phyloP scores from a whole-genome alignment of 2,113 vertebrate genomes.

The Candoia aspera region DNA sequence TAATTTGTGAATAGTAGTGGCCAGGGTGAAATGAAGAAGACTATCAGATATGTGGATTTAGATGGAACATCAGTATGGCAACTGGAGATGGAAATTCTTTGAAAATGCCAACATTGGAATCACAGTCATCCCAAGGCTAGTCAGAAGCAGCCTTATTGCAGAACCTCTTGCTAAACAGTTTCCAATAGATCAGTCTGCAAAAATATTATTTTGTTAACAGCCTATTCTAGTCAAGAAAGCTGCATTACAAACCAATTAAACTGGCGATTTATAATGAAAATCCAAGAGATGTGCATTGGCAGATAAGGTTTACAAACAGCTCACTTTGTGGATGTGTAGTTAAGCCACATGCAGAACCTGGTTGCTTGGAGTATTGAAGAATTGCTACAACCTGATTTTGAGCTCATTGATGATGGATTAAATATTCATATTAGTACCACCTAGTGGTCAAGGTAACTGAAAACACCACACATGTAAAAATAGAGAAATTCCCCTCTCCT shows the following conservation, averaged over 20 bases:
- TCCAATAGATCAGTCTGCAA: background rate
- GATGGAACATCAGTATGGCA: background rate
- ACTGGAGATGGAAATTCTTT: background rate
- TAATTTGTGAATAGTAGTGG: too few relatives aligned
- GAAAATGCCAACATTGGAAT: background rate
- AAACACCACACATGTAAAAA: too few relatives aligned
- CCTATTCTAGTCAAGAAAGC: background rate
- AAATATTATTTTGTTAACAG: background rate
- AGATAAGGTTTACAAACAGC: background rate
- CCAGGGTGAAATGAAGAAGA: too few relatives aligned
- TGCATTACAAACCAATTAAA: background rate
- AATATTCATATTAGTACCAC: too few relatives aligned
- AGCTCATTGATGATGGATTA: too few relatives aligned
- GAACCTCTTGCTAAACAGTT: background rate
- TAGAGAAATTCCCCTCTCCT: too few relatives aligned
- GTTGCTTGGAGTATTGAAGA: too few relatives aligned
- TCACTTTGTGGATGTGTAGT: background rate
- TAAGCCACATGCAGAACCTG: too few relatives aligned
- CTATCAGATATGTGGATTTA: background rate
- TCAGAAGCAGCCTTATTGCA: background rate
- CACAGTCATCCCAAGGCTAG: background rate
- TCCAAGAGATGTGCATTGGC: background rate
- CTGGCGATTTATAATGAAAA: background rate
- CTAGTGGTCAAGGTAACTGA: too few relatives aligned
- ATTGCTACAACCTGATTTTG: too few relatives aligned